Evolutionary conservation across 2,113 vertebrate species (phyloP).

Genomic region (Chaetodon auriga): DNA sequence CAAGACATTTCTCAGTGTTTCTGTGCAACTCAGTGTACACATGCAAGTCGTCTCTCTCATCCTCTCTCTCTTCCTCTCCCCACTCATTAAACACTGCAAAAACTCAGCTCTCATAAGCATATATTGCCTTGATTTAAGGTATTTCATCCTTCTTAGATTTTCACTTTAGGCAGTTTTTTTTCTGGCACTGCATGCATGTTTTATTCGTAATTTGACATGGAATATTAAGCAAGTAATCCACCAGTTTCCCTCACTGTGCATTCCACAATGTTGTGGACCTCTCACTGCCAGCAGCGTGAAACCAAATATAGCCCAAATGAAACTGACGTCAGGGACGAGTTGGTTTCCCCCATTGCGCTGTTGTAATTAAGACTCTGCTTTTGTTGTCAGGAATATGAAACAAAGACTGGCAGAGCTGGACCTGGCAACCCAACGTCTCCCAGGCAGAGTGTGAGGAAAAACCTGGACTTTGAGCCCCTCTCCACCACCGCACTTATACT

Average conservation of each 20-base stretch:
- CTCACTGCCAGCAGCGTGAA: not conserved
- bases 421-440: constrained; percentile 89
- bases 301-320: constrained; percentile 15
- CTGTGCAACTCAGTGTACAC: not conserved
- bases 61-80: not conserved
- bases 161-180: not conserved
- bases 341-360: not conserved
- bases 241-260: not conserved
- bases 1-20: not conserved
- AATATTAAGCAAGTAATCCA: constrained; percentile 4
- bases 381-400: constrained; percentile 93
- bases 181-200: not conserved
- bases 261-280: not conserved
- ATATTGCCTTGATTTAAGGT: too few species aligned
- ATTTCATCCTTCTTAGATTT: too few species aligned
- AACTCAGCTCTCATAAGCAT: too few species aligned
- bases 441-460: constrained; percentile 93
- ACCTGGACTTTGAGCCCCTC: constrained; percentile 95
- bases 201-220: not conserved
- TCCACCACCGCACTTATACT: constrained; percentile 97
- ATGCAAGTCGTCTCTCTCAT: not conserved
- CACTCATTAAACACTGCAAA: not conserved
- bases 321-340: not conserved
- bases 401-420: constrained; percentile 88
- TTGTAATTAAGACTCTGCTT: not conserved